Percentiles rank a stretch among this genome's conserved stretches.
Evolutionary conservation across 2,797 vertebrate genomes (phyloP).

Genomic region (Chelmon rostratus): DNA sequence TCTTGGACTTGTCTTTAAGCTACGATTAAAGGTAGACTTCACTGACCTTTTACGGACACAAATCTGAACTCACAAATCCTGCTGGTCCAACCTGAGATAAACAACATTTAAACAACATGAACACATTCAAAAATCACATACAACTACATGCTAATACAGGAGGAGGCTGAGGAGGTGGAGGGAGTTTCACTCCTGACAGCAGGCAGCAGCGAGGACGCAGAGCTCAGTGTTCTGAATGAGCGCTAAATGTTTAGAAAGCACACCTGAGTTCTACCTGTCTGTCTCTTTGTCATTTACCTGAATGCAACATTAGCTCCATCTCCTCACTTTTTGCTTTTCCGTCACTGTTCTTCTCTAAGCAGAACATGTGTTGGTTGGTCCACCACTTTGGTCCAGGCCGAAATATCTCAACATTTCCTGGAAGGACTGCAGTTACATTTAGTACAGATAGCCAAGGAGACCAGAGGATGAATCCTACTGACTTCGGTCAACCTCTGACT

Average conservation of each 20-base stretch:
- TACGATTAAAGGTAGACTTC: neutral
- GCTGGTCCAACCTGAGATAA: neutral
- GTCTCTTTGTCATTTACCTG: neutral
- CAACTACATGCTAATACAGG: too few species aligned
- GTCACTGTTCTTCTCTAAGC: too few species aligned
- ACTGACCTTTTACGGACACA: neutral
- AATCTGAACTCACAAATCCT: neutral
- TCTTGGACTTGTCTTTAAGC: neutral
- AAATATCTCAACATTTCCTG: too few species aligned
- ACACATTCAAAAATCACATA: too few species aligned
- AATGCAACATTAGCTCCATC: neutral
- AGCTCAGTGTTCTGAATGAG: neutral
- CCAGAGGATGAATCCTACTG: too few species aligned
- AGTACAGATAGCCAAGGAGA: too few species aligned
- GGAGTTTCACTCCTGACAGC: neutral
- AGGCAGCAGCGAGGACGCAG: neutral
- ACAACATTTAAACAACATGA: neutral
- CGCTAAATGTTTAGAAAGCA: neutral
- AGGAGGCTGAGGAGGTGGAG: neutral
- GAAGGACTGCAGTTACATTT: too few species aligned
- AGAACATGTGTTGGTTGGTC: too few species aligned
- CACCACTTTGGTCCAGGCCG: too few species aligned
- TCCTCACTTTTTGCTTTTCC: too few species aligned
- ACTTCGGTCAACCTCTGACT: too few species aligned
- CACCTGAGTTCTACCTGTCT: constrained; percentile 5